Evolutionary conservation across 2,888 invertebrate species (phyloP), one percentile per base, ranked within the genome.

Genomic region (Alviniconcha strummeri): DNA sequence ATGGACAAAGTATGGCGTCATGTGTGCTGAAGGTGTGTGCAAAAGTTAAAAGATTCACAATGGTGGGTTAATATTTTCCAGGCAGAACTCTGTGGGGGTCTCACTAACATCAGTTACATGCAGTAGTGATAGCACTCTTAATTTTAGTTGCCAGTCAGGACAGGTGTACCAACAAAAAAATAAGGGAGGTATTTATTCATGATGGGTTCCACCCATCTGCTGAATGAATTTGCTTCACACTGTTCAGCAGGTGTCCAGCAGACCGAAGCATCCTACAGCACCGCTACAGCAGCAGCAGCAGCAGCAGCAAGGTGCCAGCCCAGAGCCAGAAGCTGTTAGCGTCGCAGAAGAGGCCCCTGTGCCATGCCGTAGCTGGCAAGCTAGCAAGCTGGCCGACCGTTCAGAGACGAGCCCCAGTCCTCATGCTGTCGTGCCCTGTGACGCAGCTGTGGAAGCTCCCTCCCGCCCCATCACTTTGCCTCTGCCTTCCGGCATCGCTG

Each of bases 301-400:
- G 57, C 36, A 36, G 13, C 36, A 36, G 64, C 74, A 36, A 9
- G n/a, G 57, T 74, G 57, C 74, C 67, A 52, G 54, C 11, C 52
- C 9, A 5, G 54, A 17, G 19, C 5, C 56, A 56, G n/a, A 9
- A 36, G 17, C 15, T 36, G 15, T 56, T 11, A 52, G 76, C 19
- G 56, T n/a, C 19, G 54, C n/a, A 13, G 81, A 19, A 19, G 64
- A 56, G 76, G 77, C 55, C 4, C 60, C 19, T n/a, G 67, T 76
- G 69, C 82, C 77, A 82, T 82, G 82, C 67, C 77, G 82, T 75
- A 55, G 64, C 36, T 54, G 17, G 71, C 69, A 54, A 77, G 77
- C n/a, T 77, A 76, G 76, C 82, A 82, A 82, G 82, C 82, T 82
- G 82, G 82, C 76, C n/a, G 75, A 64, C 77, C 57, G 11, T 52